Percentiles rank a stretch among this genome's conserved stretches.
Conservation (phyloP, 2,797 vertebrate genomes). For the Lates japonicus region DNA sequence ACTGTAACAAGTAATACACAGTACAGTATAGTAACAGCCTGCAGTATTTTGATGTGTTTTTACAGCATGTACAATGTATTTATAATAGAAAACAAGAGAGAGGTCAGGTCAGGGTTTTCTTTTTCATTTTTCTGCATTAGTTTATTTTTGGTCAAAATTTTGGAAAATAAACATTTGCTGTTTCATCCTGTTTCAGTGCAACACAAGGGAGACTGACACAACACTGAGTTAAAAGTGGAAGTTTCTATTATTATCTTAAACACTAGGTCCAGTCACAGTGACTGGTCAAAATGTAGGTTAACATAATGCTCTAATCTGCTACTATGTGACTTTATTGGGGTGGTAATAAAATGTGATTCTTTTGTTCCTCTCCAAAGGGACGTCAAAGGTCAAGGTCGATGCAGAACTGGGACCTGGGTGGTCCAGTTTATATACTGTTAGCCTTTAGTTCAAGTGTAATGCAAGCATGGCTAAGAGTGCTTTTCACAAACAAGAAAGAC, state of each 20-base stretch:
- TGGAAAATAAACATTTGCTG: background rate
- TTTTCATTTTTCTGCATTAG: background rate
- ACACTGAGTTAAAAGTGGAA: background rate
- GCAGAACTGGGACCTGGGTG: slow-evolving; percentile 3
- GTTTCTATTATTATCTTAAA: background rate
- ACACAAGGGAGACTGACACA: background rate
- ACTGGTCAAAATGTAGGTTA: background rate
- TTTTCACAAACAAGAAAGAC: background rate
- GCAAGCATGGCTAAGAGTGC: background rate
- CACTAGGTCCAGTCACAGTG: background rate
- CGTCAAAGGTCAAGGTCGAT: background rate
- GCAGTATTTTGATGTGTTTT: background rate
- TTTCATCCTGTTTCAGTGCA: background rate
- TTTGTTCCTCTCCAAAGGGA: background rate
- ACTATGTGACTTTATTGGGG: background rate
- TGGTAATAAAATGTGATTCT: background rate
- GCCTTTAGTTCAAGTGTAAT: background rate
- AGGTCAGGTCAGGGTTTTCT: background rate
- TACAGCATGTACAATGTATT: background rate
- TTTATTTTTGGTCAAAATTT: background rate
- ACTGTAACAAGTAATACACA: background rate
- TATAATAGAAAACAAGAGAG: background rate
- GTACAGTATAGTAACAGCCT: background rate
- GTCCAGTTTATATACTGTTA: background rate
- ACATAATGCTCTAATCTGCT: too few relatives aligned